Conservation (phyloP, 1,140 invertebrate species). For the Calosoma granatense region DNA sequence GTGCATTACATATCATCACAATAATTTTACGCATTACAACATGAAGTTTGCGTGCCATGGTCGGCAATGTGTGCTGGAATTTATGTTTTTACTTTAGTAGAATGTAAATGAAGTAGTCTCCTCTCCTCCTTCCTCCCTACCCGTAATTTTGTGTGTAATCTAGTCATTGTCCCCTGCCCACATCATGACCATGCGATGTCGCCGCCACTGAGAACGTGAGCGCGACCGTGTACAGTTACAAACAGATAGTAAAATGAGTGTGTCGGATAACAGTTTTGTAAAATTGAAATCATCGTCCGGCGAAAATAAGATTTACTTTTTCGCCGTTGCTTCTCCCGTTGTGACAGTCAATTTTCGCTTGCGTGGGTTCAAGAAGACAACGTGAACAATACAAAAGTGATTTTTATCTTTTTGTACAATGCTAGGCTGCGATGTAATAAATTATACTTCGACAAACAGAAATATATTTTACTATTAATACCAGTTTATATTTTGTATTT, state of each 20-base stretch:
- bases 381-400: not conserved
- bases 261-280: constrained; percentile 1
- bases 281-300: not conserved
- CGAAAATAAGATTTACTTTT: constrained; percentile 8
- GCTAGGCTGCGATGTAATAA: no score
- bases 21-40: not conserved
- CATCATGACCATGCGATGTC: no score
- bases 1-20: not conserved
- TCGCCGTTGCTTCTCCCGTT: not conserved
- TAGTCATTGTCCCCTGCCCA: no score
- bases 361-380: not conserved
- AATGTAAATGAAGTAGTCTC: not conserved
- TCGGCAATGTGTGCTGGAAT: not conserved
- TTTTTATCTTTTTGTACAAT: no score
- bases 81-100: not conserved
- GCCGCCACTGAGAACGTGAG: no score
- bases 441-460: no score
- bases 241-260: constrained; percentile 7
- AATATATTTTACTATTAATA: no score
- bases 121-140: no score
- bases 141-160: no score
- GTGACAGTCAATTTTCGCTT: no score
- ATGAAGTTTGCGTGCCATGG: not conserved
- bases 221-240: not conserved
- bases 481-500: no score